Base-by-base conservation (phyloP, 2,888 invertebrate species). In the Scaptodrosophila latifasciaeformis region DNA sequence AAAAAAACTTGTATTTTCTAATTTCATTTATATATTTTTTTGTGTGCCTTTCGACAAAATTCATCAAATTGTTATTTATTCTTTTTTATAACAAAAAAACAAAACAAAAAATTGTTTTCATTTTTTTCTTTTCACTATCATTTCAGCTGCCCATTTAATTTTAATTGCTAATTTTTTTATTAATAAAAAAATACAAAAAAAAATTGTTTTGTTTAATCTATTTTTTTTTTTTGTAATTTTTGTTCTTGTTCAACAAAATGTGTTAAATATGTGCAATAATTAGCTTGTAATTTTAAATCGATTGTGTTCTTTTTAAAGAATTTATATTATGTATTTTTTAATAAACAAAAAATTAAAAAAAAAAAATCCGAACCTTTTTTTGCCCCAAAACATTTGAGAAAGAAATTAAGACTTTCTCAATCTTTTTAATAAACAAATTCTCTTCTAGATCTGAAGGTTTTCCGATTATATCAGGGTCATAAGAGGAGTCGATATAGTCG, bases 201-300 rank as follows among this genome's bases (percentile, higher is more conserved):
- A 29, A 46, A 54, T 50, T 21, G 42, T 59, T 57, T 55, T 29
- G 10, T 54, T 49, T 42, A 37, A 24, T 45, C 49, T 17, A 27
- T 49, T 49, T 59, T 50, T 52, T 46, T 51, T 49, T 49, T 40
- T 43, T 43, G 15, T 37, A 43, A 24, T 39, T 39, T 45, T 44
- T 50, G 44, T 40, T 53, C 35, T 46, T 49, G 47, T 39, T 51
- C 50, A 70, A 62, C 54, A 59, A 62, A 70, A 56, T 62, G 67
- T 76, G 65, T 76, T 76, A 70, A 67, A 54, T 55, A 70, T 70
- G 76, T 76, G 76, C 78, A 76, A 76, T 76, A 76, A 62, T 66
- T 74, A 76, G 70, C 48, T 54, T 60, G 17, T 60, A 67, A 67
- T 19, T 15, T 54, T 42, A n/a, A n/a, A n/a, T 39, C 13, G 45